phyloP scores from a whole-genome alignment of 1,140 invertebrate species.

The Periplaneta americana region DNA sequence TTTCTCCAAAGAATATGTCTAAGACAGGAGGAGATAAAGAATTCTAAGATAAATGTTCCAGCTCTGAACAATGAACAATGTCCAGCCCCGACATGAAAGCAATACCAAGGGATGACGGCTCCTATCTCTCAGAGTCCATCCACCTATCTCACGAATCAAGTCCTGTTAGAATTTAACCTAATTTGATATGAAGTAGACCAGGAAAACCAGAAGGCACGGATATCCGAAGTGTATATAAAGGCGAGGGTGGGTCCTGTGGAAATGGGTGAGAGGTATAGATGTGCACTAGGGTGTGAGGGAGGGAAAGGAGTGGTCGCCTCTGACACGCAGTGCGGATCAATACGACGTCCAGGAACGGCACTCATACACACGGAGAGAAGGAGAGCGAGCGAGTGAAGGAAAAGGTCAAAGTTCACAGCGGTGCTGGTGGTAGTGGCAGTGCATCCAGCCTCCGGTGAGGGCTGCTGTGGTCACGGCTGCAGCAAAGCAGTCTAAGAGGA shows the following conservation, averaged over 20 bases:
- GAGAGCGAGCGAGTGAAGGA: background rate
- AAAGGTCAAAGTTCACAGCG: background rate
- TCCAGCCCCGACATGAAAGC: too few relatives aligned
- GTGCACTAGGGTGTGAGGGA: too few relatives aligned
- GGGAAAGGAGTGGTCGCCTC: background rate
- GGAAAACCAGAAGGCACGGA: background rate
- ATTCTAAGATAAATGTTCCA: too few relatives aligned
- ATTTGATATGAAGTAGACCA: background rate
- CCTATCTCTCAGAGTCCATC: too few relatives aligned
- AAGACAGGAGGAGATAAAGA: too few relatives aligned
- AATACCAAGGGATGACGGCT: too few relatives aligned
- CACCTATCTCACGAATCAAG: too few relatives aligned
- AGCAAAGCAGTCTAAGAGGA: background rate
- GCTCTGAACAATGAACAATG: too few relatives aligned
- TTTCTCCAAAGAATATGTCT: too few relatives aligned
- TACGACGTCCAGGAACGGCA: background rate
- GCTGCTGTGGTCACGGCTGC: background rate
- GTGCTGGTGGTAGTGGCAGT: background rate
- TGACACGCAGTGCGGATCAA: background rate
- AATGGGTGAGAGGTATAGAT: too few relatives aligned
- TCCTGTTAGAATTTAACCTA: background rate
- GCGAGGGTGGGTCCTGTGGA: background rate
- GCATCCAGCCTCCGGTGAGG: background rate
- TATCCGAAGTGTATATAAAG: background rate
- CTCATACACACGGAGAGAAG: background rate